These are phyloP conservation scores for Chondrilla cf. caribensis DNA, from an alignment of 37 sponge, comb jelly and placozoan genomes.

Conservation along the genomic window DNA sequence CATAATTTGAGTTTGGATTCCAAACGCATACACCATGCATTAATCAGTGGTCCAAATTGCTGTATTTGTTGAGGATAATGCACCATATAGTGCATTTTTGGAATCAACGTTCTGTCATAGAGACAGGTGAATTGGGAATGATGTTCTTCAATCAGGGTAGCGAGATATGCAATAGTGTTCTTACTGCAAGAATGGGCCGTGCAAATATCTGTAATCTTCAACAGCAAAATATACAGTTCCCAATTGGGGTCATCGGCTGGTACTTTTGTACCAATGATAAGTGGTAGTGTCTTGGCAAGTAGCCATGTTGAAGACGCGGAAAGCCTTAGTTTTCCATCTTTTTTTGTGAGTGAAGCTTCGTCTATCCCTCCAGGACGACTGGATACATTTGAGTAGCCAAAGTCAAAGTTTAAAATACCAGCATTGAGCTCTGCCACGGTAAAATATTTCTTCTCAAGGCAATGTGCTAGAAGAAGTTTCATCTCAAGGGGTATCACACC, in stretches of 20 bases:
- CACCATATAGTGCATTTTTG: conserved; percentile 54
- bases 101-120: conserved; percentile 6
- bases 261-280: conserved; percentile 23
- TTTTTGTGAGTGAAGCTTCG: background rate
- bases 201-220: conserved; percentile 15
- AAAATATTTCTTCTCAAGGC: conserved; percentile 13
- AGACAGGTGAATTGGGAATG: background rate
- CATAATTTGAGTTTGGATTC: conserved; percentile 25
- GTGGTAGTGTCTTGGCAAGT: conserved; percentile 2
- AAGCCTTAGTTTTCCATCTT: background rate
- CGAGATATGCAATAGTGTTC: background rate
- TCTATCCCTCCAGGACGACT: no score
- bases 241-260: conserved; percentile 31
- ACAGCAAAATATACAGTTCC: conserved; percentile 22
- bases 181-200: background rate
- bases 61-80: conserved; percentile 35
- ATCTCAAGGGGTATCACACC: conserved; percentile 33
- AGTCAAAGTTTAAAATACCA: background rate
- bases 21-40: conserved; percentile 42
- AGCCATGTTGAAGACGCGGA: conserved; percentile 4
- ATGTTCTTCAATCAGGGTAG: conserved; percentile 26
- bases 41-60: conserved; percentile 32
- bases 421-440: conserved; percentile 13
- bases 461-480: background rate
- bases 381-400: conserved; percentile 35